These are phyloP conservation scores for Pseudachorutes palmiensis DNA, from an alignment of 1,140 invertebrate species.

Conservation along the genomic window DNA sequence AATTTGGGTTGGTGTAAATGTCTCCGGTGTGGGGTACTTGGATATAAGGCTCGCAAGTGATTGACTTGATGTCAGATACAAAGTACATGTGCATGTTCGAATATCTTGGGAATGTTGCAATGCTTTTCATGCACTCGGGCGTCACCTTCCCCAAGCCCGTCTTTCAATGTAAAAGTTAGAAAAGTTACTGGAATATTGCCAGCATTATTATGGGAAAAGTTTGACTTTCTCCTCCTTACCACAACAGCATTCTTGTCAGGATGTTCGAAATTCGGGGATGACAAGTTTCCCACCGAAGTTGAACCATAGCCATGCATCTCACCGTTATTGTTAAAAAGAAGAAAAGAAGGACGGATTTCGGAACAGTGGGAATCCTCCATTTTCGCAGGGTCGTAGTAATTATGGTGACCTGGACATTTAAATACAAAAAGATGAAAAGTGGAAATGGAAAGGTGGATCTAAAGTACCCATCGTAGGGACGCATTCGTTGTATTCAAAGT, in stretches of 20 bases:
- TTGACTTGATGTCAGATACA: neutral
- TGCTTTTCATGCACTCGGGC: neutral
- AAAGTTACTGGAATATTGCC: neutral
- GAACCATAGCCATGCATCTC: slow-evolving; percentile 23
- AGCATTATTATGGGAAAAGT: neutral
- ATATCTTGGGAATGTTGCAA: neutral
- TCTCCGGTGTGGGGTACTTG: neutral
- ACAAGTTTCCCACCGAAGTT: neutral
- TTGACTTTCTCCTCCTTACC: too few species aligned
- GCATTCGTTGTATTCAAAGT: too few species aligned
- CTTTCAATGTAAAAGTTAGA: neutral
- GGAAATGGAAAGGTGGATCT: neutral
- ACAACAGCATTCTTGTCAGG: slow-evolving; percentile 21
- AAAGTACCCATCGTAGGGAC: slow-evolving; percentile 23
- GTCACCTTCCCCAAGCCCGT: neutral
- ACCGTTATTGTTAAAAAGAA: slow-evolving; percentile 16
- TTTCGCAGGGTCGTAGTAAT: slow-evolving; percentile 18
- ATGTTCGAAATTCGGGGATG: slow-evolving; percentile 20
- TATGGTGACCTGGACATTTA: slow-evolving; percentile 18
- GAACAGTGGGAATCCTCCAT: slow-evolving; percentile 13
- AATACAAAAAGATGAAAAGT: neutral
- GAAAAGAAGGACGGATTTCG: slow-evolving; percentile 11
- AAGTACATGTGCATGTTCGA: slow-evolving; percentile 7
- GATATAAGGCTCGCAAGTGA: neutral
- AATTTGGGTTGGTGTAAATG: neutral